These are phyloP conservation scores for Tiliqua scincoides DNA, from an alignment of 2,113 vertebrate genomes.

Conservation along the genomic window DNA sequence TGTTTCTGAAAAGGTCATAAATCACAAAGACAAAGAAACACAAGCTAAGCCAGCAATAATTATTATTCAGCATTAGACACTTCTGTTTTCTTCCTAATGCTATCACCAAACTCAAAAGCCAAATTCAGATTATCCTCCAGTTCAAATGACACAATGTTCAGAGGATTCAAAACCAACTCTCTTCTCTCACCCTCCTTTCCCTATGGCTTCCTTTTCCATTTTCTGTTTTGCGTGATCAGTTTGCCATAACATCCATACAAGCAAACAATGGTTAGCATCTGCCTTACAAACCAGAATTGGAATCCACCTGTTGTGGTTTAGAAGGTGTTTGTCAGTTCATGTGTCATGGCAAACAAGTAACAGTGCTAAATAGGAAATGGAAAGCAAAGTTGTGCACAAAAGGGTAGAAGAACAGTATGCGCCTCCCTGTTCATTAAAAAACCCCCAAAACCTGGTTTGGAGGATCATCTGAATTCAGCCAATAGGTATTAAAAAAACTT, in stretches of 20 bases:
- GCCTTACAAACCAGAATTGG: neutral
- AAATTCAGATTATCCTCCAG: neutral
- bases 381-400: neutral
- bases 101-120: neutral
- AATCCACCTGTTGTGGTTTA: neutral
- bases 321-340: neutral
- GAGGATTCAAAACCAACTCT: neutral
- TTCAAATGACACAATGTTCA: neutral
- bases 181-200: neutral
- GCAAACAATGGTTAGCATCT: neutral
- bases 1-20: neutral
- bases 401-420: too few species aligned
- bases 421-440: too few species aligned
- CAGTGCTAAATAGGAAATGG: too few species aligned
- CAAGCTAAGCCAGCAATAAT: neutral
- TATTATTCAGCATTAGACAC: neutral
- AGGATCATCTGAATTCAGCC: too few species aligned
- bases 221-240: neutral
- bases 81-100: neutral
- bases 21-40: neutral
- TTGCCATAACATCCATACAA: neutral
- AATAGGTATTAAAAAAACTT: too few species aligned
- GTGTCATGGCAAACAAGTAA: too few species aligned
- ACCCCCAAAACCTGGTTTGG: too few species aligned
- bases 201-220: neutral